Evolutionary conservation across 1,140 invertebrate species (phyloP), one percentile per base, ranked within the genome.

Genomic region (Drosophila ananassae): DNA sequence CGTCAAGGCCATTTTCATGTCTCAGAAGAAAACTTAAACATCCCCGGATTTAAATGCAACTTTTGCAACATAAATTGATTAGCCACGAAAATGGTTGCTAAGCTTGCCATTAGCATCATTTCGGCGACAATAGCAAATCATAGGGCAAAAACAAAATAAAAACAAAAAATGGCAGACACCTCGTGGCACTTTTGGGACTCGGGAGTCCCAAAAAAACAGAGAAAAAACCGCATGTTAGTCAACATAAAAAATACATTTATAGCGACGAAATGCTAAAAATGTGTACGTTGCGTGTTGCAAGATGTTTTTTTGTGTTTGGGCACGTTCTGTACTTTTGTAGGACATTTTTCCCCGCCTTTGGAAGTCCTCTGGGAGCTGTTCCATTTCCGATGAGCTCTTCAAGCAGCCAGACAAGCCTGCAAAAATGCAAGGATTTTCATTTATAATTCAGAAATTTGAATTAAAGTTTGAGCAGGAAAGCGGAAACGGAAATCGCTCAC

Each of bases 221-320:
- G 10, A 54, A 37, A 64, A 47, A 58, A 54, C 50, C 48, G 59
- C 44, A 55, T 73, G 59, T 81, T 77, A 21, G 62, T 55, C 74
- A 63, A 84, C 81, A 84, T 81, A 85, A 84, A 84, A 84, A 84
- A 81, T 63, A 84, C 81, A 84, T 84, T 84, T 84, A 73, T 69
- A 60, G 81, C 67, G 71, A 57, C 47, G 52, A 58, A 72, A 81
- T 73, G 73, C 59, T 66, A 53, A 62, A 79, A 62, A 62, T 69
- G 77, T 75, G 77, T 75, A 57, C 62, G 21, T 56, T 48, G 30
- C 63, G 52, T 55, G 46, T 66, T 48, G 32, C 54, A 48, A 41
- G 63, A 13, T 37, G 22, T 59, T 51, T 32, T 41, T 37, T 39
- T 39, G 46, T 54, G 51, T 60, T 53, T 1, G 6, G 55, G 39